Conservation (phyloP, 2,888 invertebrate genomes). For the Idaea dimidiata region DNA sequence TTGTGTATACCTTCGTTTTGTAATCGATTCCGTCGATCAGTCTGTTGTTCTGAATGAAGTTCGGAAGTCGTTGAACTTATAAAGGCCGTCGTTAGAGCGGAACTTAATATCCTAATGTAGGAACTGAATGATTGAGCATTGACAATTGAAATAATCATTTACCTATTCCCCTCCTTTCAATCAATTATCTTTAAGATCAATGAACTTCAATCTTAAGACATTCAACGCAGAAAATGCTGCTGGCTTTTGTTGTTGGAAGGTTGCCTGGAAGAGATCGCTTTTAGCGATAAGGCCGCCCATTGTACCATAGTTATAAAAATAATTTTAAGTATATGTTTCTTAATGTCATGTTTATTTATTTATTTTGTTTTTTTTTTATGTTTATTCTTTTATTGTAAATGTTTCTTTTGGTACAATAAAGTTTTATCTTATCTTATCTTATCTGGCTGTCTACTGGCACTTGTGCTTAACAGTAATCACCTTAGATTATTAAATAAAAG, state of each 20-base stretch:
- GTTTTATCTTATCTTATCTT: no score
- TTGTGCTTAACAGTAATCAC: not conserved
- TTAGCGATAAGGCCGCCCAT: no score
- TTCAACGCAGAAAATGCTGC: not conserved
- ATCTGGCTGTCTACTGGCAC: not conserved
- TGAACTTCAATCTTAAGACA: not conserved
- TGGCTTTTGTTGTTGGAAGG: no score
- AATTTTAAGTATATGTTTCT: no score
- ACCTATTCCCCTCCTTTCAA: slow-evolving; percentile 11
- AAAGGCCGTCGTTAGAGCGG: slow-evolving; percentile 38
- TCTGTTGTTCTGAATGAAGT: slow-evolving; percentile 32
- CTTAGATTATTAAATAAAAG: no score
- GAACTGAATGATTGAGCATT: not conserved
- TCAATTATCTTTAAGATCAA: not conserved
- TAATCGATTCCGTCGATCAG: slow-evolving; percentile 30
- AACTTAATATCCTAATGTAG: slow-evolving; percentile 40
- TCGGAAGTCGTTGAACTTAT: slow-evolving; percentile 51
- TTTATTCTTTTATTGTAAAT: no score
- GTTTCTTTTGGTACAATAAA: no score
- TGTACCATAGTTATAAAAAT: no score
- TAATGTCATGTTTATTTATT: no score
- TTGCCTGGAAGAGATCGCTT: no score
- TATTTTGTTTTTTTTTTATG: no score
- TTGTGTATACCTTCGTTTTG: slow-evolving; percentile 8
- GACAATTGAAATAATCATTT: slow-evolving; percentile 7